phyloP scores from a whole-genome alignment of 2,797 vertebrate species.

The Chelon auratus region DNA sequence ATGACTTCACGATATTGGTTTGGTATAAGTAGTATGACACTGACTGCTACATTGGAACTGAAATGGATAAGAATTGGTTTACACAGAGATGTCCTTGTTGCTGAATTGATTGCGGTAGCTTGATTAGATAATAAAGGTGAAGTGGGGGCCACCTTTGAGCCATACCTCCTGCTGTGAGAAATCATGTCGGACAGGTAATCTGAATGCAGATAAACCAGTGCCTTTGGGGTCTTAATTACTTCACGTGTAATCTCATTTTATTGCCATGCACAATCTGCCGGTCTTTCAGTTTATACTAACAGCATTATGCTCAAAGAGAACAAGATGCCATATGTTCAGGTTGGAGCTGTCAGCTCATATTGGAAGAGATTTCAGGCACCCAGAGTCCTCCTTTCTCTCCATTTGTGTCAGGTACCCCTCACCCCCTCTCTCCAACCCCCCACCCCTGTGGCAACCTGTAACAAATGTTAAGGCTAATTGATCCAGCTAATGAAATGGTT shows the following conservation, averaged over 20 bases:
- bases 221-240: conserved; percentile 69
- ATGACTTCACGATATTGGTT: no score
- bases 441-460: conserved; percentile 44
- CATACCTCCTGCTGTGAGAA: conserved; percentile 52
- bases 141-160: conserved; percentile 35
- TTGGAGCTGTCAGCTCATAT: conserved; percentile 61
- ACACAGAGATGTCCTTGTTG: conserved; percentile 27
- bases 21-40: background rate
- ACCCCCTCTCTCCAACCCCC: no score
- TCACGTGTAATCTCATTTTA: conserved; percentile 65
- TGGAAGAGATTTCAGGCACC: conserved; percentile 45
- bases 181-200: conserved; percentile 62
- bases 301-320: conserved; percentile 58
- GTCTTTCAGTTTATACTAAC: conserved; percentile 63
- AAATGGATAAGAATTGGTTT: conserved; percentile 47
- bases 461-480: conserved; percentile 70
- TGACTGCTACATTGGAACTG: conserved; percentile 18
- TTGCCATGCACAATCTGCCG: conserved; percentile 49
- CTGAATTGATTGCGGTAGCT: conserved; percentile 41
- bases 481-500: conserved; percentile 63
- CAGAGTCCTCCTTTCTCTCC: conserved; percentile 39
- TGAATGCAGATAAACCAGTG: conserved; percentile 73
- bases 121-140: conserved; percentile 70
- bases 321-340: conserved; percentile 66
- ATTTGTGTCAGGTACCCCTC: conserved; percentile 50